phyloP scores from a whole-genome alignment of 2,888 invertebrate species.

The Camptogramma bilineatum region DNA sequence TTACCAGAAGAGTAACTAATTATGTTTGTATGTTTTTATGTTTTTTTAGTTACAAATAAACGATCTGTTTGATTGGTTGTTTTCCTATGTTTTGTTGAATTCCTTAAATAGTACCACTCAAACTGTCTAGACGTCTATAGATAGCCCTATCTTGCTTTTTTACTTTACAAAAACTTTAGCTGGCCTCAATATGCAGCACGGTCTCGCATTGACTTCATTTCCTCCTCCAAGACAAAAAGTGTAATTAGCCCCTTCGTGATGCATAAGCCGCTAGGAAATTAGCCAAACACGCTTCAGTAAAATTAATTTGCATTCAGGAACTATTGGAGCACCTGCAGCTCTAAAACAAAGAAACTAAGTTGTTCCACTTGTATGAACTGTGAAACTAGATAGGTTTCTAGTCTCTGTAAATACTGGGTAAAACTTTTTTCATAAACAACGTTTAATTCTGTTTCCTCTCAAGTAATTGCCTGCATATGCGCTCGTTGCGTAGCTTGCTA shows the following conservation, averaged over 20 bases:
- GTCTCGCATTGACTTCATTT: constrained; percentile 5
- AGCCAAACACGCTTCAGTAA: constrained; percentile 23
- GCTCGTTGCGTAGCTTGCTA: too few species aligned
- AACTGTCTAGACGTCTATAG: neutral
- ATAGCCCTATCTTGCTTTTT: neutral
- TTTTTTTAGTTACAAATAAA: too few species aligned
- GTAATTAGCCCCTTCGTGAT: constrained; percentile 28
- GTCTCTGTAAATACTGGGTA: constrained; percentile 4
- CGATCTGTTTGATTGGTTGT: too few species aligned
- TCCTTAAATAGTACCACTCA: neutral
- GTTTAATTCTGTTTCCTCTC: constrained; percentile 34
- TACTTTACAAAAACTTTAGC: neutral
- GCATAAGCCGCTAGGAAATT: constrained; percentile 22
- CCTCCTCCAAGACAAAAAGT: constrained; percentile 21
- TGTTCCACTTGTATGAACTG: constrained; percentile 27
- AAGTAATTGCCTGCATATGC: too few species aligned
- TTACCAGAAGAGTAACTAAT: too few species aligned
- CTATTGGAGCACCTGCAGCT: constrained; percentile 24
- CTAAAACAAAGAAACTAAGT: constrained; percentile 28
- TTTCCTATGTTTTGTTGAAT: too few species aligned
- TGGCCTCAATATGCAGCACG: constrained; percentile 13
- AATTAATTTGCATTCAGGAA: constrained; percentile 30
- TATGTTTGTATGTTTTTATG: too few species aligned
- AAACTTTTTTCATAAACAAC: constrained; percentile 65
- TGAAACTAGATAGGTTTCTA: constrained; percentile 17